Evolutionary conservation across 2,888 invertebrate species (phyloP).

Genomic region (Pycnomerus fuliginosus): DNA sequence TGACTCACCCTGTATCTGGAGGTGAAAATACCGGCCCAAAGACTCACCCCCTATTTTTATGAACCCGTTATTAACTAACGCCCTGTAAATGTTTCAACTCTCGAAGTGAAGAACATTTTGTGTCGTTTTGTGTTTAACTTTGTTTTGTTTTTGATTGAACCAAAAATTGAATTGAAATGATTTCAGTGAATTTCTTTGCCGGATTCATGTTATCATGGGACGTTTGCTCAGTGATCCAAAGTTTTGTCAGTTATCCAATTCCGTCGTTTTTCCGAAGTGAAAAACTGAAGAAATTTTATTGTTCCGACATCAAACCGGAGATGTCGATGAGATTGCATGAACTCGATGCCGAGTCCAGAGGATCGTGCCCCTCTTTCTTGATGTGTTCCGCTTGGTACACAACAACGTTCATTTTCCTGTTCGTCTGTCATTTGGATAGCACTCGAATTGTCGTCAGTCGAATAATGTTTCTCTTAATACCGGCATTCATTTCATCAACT

Average conservation of each 20-base stretch:
- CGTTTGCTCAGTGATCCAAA: slow-evolving; percentile 1
- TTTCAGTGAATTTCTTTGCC: slow-evolving; percentile 8
- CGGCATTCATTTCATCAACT: not conserved
- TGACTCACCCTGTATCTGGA: too few relatives aligned
- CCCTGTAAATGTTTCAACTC: too few relatives aligned
- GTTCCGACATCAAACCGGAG: slow-evolving; percentile 1
- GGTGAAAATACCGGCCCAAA: too few relatives aligned
- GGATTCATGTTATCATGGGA: slow-evolving; percentile 7
- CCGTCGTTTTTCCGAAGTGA: slow-evolving; percentile 7
- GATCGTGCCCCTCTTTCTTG: slow-evolving; percentile 9
- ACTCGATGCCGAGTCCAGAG: slow-evolving; percentile 4
- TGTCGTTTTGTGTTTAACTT: too few relatives aligned
- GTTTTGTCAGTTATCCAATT: slow-evolving; percentile 7
- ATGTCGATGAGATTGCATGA: not conserved
- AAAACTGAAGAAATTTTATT: slow-evolving; percentile 5
- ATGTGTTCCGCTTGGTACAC: slow-evolving; percentile 1
- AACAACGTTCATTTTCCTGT: slow-evolving; percentile 2
- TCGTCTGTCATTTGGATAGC: slow-evolving; percentile 3
- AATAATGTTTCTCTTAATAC: slow-evolving; percentile 4
- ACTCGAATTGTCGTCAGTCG: slow-evolving; percentile 2
- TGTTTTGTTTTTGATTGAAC: too few relatives aligned
- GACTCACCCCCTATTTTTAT: too few relatives aligned
- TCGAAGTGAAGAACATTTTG: too few relatives aligned
- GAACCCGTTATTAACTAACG: too few relatives aligned
- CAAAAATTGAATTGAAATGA: too few relatives aligned